Conservation (phyloP, 1,140 invertebrate species). For the Anoplolepis gracilipes region DNA sequence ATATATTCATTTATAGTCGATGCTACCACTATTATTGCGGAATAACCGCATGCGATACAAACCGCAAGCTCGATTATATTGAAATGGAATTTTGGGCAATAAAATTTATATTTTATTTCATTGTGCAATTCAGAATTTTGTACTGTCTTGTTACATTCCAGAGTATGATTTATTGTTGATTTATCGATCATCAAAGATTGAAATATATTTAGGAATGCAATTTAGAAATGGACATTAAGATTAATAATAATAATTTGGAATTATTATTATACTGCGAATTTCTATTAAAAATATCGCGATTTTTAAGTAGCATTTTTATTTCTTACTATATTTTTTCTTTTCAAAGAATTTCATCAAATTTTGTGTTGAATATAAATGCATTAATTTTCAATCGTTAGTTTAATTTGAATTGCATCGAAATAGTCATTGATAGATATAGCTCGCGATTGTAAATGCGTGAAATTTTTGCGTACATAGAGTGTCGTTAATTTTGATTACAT, state of each 20-base stretch:
- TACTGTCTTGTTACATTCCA: neutral
- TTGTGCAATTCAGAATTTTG: neutral
- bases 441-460: neutral
- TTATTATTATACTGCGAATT: neutral
- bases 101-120: slow-evolving; percentile 5
- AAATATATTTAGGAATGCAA: neutral
- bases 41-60: slow-evolving; percentile 29
- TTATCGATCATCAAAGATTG: neutral
- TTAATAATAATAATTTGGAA: neutral
- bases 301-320: neutral
- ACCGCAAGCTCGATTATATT: slow-evolving; percentile 23
- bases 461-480: neutral
- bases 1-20: slow-evolving; percentile 17
- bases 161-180: neutral
- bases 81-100: slow-evolving; percentile 5
- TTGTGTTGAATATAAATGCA: neutral
- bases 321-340: neutral
- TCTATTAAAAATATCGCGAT: neutral
- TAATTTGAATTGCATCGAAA: neutral
- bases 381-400: neutral
- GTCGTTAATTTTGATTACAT: neutral
- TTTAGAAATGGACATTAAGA: neutral
- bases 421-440: neutral
- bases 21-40: slow-evolving; percentile 13
- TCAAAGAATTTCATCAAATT: neutral